Base-by-base conservation (phyloP, 2,888 invertebrate genomes). In the Muscina levida region DNA sequence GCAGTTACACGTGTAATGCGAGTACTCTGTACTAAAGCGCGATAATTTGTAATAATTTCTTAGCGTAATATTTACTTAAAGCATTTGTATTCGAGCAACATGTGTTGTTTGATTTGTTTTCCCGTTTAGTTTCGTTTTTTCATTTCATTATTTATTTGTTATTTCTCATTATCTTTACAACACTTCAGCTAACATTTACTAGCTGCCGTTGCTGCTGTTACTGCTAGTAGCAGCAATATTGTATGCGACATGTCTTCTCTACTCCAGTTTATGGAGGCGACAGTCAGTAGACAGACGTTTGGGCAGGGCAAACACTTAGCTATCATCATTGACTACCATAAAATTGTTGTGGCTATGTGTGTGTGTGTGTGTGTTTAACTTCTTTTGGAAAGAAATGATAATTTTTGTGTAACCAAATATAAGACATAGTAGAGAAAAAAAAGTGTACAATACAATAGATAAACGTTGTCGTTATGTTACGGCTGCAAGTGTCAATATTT, bases 401-500 rank as follows among this genome's bases (percentile, higher is more conserved):
- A 62, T 62, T 62, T 62, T 62, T 62, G 62, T 22, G 62, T 62
- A 62, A 62, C 42, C 62, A 59, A 59, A 59, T 37, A 57, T 15
- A 31, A 26, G 31, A 51, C 51, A 56, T 5, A 31, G 8, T 31
- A 31, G 31, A 56, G n/a, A 57, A 57, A 17, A 22, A 48, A 19
- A 48, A 8, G 48, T 19, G 48, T 10, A 17, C 6, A 37, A 4
- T 4, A 37, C 46, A 3, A 8, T 22, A n/a, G 24, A 56, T 13
- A 24, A 56, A 24, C 31, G 31, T 26, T 26, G 56, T 56, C 26
- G 46, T 53, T 44, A 53, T 10, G 11, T 53, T 80, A 80, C 80
- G 80, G 81, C 81, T 77, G 81, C 81, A 74, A 77, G 72, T 74
- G 81, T 81, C 72, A 81, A 81, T 81, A 81, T 81, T 81, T 72